phyloP scores from a whole-genome alignment of 2,888 invertebrate genomes.

The Muscina levida region DNA sequence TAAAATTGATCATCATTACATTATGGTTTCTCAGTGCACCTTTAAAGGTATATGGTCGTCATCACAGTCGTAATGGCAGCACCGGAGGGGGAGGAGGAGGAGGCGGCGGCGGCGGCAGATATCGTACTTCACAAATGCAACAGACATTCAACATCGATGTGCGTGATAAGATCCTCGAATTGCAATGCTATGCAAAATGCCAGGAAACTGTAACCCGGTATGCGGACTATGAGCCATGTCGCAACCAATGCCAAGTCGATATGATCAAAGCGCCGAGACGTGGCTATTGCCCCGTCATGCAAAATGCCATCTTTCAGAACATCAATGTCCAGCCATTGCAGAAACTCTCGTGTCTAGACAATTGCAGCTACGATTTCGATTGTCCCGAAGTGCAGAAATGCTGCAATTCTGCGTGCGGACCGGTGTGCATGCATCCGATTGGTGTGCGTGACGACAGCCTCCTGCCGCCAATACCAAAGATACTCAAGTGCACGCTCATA shows the following conservation, averaged over 20 bases:
- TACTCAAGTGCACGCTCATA: conserved; percentile 81
- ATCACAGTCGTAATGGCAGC: conserved; percentile 50
- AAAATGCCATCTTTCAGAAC: conserved; percentile 63
- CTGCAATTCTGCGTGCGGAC: conserved; percentile 85
- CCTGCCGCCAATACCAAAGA: conserved; percentile 84
- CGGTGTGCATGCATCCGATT: conserved; percentile 84
- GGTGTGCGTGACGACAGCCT: conserved; percentile 80
- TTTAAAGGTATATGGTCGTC: conserved; percentile 48
- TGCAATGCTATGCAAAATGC: conserved; percentile 77
- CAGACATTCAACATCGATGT: conserved; percentile 71
- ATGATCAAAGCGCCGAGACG: conserved; percentile 73
- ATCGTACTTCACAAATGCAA: conserved; percentile 57
- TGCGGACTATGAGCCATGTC: conserved; percentile 68
- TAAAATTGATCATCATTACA: conserved; percentile 40
- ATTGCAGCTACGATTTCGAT: conserved; percentile 82
- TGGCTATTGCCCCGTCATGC: conserved; percentile 75
- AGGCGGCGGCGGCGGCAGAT: conserved; percentile 47
- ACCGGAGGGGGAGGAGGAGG: conserved; percentile 32
- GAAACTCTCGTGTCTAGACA: conserved; percentile 74
- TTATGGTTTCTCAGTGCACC: conserved; percentile 58
- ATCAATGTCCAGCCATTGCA: conserved; percentile 68
- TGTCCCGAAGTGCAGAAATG: conserved; percentile 86
- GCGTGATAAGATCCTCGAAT: conserved; percentile 77
- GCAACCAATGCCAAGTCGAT: conserved; percentile 73
- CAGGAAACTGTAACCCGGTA: conserved; percentile 59